A percentile compares a stretch with the other conserved stretches of the same genome.
Conservation (phyloP, 2,888 invertebrate species). For the Drosophila barbarae region DNA sequence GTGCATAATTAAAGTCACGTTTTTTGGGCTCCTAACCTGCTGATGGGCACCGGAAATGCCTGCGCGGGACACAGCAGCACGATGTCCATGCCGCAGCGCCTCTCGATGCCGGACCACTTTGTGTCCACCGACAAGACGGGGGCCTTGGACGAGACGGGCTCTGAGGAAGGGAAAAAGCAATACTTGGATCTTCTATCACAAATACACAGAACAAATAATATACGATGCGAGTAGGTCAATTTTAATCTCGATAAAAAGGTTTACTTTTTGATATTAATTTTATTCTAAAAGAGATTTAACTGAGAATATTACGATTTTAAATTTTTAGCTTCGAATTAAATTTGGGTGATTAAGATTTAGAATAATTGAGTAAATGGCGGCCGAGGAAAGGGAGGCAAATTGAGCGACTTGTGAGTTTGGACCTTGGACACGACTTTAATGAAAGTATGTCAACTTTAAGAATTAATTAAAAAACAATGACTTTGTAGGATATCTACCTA, state of each 20-base stretch:
- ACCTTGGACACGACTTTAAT: too few relatives aligned
- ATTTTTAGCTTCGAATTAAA: background rate
- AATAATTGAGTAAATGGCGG: too few relatives aligned
- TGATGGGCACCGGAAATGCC: conserved; percentile 86
- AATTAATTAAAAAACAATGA: too few relatives aligned
- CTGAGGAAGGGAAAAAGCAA: conserved; percentile 30
- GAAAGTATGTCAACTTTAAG: too few relatives aligned
- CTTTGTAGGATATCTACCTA: too few relatives aligned
- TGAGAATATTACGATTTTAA: background rate
- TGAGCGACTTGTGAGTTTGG: too few relatives aligned
- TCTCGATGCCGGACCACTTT: conserved; percentile 81
- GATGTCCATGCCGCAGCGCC: conserved; percentile 83
- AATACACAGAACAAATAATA: background rate
- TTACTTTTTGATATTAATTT: too few relatives aligned
- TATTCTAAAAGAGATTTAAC: background rate
- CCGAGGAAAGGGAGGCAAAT: too few relatives aligned
- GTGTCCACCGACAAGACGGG: conserved; percentile 82
- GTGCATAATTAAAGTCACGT: conserved; percentile 58
- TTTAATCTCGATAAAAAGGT: background rate
- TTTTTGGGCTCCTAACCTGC: conserved; percentile 80
- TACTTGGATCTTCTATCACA: background rate
- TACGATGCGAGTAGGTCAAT: background rate
- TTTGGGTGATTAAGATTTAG: background rate
- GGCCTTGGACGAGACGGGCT: conserved; percentile 78
- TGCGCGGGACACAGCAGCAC: conserved; percentile 88